Evolutionary conservation across 2,797 vertebrate genomes (phyloP).

Genomic region (Mus caroli): DNA sequence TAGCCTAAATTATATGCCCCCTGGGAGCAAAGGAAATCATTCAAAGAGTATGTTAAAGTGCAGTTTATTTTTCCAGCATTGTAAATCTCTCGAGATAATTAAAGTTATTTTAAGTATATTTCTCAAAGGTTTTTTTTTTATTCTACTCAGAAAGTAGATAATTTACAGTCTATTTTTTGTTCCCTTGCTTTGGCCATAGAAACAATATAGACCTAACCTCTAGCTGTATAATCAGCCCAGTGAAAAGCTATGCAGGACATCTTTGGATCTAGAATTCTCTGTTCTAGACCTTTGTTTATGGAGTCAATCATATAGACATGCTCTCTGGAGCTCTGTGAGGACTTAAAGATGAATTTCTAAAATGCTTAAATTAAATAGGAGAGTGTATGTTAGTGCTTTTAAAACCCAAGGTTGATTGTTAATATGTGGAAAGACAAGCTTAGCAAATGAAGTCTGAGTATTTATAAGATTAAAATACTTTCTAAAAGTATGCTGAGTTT

Average conservation of each 20-base stretch:
- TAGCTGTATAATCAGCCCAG: neutral
- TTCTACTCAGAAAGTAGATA: slow-evolving; percentile 26
- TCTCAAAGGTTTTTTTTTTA: slow-evolving; percentile 25
- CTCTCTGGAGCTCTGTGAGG: slow-evolving; percentile 13
- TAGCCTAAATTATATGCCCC: neutral
- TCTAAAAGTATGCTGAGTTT: neutral
- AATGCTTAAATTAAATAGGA: slow-evolving; percentile 26
- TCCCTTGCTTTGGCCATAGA: neutral
- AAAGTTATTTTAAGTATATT: slow-evolving; percentile 13
- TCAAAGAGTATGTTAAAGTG: neutral
- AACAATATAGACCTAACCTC: neutral
- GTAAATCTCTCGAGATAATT: neutral
- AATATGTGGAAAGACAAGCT: slow-evolving; percentile 40
- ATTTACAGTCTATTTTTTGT: neutral
- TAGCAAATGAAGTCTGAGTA: neutral
- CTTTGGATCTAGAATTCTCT: neutral
- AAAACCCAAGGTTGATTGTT: slow-evolving; percentile 50
- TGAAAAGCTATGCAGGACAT: neutral
- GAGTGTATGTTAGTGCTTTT: neutral
- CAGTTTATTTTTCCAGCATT: neutral
- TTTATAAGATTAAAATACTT: slow-evolving; percentile 10
- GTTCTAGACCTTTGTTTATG: neutral
- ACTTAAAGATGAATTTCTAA: neutral
- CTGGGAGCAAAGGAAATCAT: neutral
- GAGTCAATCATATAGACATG: neutral